Conservation (phyloP, 2,113 vertebrate species). For the Gasterosteus nipponicus region DNA sequence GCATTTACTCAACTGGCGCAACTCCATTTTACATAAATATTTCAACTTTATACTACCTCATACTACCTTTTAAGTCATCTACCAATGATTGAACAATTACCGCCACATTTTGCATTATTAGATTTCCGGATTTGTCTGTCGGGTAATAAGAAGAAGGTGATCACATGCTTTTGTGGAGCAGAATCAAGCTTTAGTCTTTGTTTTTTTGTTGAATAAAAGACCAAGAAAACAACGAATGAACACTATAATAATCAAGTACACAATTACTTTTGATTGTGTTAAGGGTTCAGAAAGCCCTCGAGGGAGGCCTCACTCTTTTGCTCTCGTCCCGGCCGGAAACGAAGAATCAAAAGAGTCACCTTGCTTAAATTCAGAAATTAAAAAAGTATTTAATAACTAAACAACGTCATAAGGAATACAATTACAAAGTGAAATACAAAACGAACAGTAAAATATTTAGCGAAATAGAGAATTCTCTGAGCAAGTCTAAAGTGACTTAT, state of each 20-base stretch:
- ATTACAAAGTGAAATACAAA: no score
- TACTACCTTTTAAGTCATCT: not conserved
- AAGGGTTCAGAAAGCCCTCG: no score
- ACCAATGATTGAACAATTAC: not conserved
- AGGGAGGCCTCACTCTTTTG: no score
- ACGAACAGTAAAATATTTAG: no score
- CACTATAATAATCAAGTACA: not conserved
- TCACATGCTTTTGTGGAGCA: not conserved
- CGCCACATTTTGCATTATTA: not conserved
- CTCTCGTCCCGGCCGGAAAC: no score
- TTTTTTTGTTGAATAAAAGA: not conserved
- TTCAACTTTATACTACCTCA: not conserved
- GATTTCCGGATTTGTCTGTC: not conserved
- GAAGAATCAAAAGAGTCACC: no score
- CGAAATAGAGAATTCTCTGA: no score
- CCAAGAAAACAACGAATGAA: not conserved
- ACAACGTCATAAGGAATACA: no score
- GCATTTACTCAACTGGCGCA: not conserved
- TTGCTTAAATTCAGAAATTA: no score
- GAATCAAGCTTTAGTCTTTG: not conserved
- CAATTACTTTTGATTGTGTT: not conserved
- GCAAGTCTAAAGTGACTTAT: no score
- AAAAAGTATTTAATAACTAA: no score
- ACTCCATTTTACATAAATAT: not conserved
- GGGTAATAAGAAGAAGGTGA: not conserved